Conservation (phyloP, 1,140 invertebrate genomes). For the Apis dorsata region DNA sequence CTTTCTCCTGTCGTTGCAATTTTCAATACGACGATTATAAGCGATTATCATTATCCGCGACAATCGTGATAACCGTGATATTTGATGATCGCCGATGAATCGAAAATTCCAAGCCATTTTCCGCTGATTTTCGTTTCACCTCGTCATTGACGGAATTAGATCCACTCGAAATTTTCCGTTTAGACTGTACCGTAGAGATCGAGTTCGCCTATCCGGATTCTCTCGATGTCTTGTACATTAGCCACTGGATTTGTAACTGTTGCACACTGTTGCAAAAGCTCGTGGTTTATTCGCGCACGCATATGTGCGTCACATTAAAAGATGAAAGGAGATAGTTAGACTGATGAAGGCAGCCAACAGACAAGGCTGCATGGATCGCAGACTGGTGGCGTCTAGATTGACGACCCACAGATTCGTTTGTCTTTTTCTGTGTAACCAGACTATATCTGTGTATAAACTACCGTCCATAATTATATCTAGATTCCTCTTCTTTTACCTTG, state of each 20-base stretch:
- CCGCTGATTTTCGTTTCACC: neutral
- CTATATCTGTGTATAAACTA: too few species aligned
- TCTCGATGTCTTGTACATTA: slow-evolving; percentile 29
- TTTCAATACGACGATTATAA: too few species aligned
- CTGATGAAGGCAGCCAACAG: slow-evolving; percentile 27
- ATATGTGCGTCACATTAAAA: neutral
- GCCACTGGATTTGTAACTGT: slow-evolving; percentile 59
- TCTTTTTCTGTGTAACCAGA: neutral
- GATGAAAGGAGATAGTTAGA: slow-evolving; percentile 28
- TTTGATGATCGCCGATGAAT: neutral
- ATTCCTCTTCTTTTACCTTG: too few species aligned
- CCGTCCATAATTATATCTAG: too few species aligned
- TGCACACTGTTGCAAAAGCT: slow-evolving; percentile 63
- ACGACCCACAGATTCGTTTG: neutral
- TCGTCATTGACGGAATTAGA: slow-evolving; percentile 37
- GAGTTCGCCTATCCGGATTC: slow-evolving; percentile 21
- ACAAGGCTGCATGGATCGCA: neutral
- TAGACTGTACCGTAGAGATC: slow-evolving; percentile 31
- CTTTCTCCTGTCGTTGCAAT: too few species aligned
- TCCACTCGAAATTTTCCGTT: slow-evolving; percentile 17
- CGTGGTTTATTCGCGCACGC: neutral
- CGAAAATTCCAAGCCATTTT: neutral
- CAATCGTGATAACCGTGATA: too few species aligned
- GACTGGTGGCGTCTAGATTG: neutral
- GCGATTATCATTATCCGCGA: too few species aligned